Conservation (phyloP, 1,140 invertebrate species). For the Matsumurasca onukii region DNA sequence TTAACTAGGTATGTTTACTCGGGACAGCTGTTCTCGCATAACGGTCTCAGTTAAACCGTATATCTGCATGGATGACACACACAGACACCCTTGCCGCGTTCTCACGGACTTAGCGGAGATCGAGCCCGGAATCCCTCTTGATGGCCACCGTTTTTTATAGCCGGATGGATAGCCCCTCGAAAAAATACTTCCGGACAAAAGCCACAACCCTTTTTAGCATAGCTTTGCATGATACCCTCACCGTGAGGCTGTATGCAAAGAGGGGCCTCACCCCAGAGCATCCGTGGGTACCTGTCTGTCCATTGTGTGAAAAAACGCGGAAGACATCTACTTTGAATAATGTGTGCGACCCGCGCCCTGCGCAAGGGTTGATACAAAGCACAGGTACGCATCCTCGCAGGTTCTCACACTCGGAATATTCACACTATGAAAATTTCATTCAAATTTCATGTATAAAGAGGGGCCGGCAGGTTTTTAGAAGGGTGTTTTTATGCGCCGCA, state of each 20-base stretch:
- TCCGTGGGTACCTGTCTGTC: neutral
- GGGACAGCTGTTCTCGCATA: neutral
- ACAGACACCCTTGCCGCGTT: neutral
- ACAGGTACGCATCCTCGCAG: neutral
- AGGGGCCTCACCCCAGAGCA: neutral
- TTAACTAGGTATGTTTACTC: too few relatives aligned
- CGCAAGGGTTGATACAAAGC: constrained; percentile 1
- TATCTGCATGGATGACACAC: constrained; percentile 23
- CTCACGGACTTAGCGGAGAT: constrained; percentile 2
- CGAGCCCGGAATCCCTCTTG: neutral
- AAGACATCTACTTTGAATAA: constrained; percentile 27
- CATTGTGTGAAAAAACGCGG: constrained; percentile 22
- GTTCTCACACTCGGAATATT: constrained; percentile 17
- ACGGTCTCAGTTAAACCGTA: neutral
- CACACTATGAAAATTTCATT: constrained; percentile 24
- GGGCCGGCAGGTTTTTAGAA: constrained; percentile 21
- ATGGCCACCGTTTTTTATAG: constrained; percentile 14
- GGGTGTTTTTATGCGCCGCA: constrained; percentile 13
- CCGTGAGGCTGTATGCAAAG: neutral
- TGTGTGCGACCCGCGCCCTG: neutral
- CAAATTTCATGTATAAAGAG: constrained; percentile 23
- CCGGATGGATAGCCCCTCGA: constrained; percentile 18
- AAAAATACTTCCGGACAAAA: constrained; percentile 24
- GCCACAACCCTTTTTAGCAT: constrained; percentile 6
- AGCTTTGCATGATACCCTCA: constrained; percentile 21